Conservation (phyloP, 1,140 invertebrate genomes). For the Aporrectodea caliginosa region DNA sequence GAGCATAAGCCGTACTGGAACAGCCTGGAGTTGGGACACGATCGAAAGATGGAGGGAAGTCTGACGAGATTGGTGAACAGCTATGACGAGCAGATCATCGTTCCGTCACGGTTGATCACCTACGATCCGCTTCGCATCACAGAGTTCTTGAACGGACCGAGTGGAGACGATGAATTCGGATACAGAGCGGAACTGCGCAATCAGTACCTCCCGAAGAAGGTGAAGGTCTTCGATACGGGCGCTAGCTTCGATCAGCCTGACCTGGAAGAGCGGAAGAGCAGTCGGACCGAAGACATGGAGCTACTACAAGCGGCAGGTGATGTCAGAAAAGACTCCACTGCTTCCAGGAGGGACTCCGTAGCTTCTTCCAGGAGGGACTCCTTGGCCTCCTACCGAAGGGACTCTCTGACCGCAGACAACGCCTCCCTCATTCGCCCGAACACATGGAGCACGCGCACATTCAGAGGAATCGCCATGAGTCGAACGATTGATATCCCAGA, state of each 20-base stretch:
- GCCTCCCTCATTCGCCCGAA: neutral
- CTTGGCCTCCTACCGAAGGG: too few species aligned
- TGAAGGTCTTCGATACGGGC: neutral
- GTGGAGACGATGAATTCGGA: constrained; percentile 4
- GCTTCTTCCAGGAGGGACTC: neutral
- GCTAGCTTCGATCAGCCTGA: neutral
- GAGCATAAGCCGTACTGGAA: constrained; percentile 6
- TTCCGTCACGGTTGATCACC: neutral
- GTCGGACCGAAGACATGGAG: neutral
- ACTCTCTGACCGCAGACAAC: neutral
- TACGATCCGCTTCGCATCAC: constrained; percentile 18
- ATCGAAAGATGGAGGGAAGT: neutral
- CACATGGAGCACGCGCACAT: neutral
- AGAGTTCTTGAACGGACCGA: constrained; percentile 17
- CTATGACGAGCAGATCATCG: neutral
- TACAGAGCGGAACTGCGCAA: neutral
- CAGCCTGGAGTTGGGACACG: constrained; percentile 11
- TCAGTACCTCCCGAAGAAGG: neutral
- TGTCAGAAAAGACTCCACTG: too few species aligned
- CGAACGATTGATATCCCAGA: neutral
- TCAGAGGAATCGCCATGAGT: neutral
- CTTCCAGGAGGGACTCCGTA: neutral
- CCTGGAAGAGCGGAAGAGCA: too few species aligned
- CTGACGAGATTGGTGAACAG: neutral
- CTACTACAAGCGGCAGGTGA: too few species aligned